Conservation (phyloP, 2,888 invertebrate species). For the Mantis religiosa region DNA sequence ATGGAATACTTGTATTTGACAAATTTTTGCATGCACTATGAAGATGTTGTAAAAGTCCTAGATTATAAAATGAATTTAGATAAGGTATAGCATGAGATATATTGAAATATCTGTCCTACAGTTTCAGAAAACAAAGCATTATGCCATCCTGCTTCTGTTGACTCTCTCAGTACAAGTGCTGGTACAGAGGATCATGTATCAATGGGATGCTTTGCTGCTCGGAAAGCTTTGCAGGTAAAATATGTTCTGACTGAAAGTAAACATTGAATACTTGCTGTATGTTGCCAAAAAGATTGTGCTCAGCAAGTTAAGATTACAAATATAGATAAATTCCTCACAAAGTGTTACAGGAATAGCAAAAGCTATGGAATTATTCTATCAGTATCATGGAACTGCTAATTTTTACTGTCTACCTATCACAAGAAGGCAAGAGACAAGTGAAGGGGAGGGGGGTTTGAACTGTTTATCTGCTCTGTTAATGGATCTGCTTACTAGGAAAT, state of each 20-base stretch:
- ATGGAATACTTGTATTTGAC: no score
- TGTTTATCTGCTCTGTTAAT: no score
- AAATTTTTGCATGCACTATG: neutral
- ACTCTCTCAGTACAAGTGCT: constrained; percentile 61
- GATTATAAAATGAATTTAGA: neutral
- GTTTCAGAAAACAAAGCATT: constrained; percentile 66
- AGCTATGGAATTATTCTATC: neutral
- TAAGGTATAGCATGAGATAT: neutral
- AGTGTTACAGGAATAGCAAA: neutral
- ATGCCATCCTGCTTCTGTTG: constrained; percentile 63
- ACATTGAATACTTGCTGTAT: neutral
- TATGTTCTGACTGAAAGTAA: neutral
- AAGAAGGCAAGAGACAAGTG: no score
- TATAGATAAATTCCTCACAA: neutral
- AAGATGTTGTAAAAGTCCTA: neutral
- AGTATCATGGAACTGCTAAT: neutral
- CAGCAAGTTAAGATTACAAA: neutral
- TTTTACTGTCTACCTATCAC: no score
- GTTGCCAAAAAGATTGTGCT: neutral
- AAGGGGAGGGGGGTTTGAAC: no score
- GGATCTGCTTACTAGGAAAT: no score
- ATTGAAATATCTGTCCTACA: constrained; percentile 35
- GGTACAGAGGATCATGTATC: constrained; percentile 67
- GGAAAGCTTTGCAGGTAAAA: constrained; percentile 55
- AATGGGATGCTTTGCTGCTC: constrained; percentile 63